Evolutionary conservation across 2,888 invertebrate genomes (phyloP).

Genomic region (Ormyrus labotus): DNA sequence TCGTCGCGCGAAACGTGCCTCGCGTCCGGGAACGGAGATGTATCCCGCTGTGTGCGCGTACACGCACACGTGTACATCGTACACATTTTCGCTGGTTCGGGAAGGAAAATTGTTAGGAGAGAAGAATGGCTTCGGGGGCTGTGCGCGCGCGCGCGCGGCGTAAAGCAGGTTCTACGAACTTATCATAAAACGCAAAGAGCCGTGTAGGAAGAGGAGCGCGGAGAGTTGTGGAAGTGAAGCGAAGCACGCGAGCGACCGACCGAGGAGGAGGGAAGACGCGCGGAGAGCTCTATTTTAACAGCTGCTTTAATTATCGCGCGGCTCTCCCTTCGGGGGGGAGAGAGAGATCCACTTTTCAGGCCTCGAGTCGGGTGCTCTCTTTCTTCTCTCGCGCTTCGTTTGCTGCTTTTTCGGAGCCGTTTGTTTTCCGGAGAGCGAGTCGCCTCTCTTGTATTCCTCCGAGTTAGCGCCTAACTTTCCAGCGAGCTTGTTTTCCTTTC

Average conservation of each 20-base stretch:
- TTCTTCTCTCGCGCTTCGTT: slow-evolving; percentile 11
- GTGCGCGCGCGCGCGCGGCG: not conserved
- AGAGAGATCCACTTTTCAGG: not conserved
- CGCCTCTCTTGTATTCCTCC: too few species aligned
- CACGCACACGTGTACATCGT: not conserved
- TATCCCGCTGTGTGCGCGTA: too few species aligned
- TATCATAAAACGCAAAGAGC: slow-evolving; percentile 44
- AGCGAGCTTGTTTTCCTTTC: too few species aligned
- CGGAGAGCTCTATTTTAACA: slow-evolving; percentile 55
- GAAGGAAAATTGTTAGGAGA: not conserved
- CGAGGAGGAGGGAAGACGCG: slow-evolving; percentile 22
- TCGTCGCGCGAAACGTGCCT: not conserved
- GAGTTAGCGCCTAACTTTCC: too few species aligned
- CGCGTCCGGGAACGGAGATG: too few species aligned
- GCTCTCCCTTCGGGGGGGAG: not conserved
- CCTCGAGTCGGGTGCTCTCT: not conserved
- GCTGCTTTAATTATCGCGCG: slow-evolving; percentile 57
- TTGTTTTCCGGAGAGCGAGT: not conserved
- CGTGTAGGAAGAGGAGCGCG: slow-evolving; percentile 4
- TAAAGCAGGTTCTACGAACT: slow-evolving; percentile 35
- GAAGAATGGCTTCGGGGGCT: not conserved
- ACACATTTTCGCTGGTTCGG: not conserved
- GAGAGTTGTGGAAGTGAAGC: too few species aligned
- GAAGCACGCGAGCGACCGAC: too few species aligned
- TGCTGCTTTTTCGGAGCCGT: slow-evolving; percentile 7